A percentile compares a stretch with the other conserved stretches of the same genome.
Evolutionary conservation across 2,888 invertebrate species (phyloP).

Genomic region (Ormyrus rosae): DNA sequence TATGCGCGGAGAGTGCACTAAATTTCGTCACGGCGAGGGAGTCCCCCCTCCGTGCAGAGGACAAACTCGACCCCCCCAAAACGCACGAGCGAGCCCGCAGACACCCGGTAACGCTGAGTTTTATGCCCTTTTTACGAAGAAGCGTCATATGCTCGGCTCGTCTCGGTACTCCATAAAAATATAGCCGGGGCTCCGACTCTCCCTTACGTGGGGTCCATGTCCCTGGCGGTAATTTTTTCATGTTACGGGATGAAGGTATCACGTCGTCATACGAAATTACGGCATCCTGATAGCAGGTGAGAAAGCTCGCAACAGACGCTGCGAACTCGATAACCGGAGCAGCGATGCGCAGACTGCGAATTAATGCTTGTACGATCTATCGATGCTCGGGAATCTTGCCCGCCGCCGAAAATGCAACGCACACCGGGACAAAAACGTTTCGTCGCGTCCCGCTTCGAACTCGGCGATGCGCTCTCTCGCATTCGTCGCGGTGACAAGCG

Average conservation of each 20-base stretch:
- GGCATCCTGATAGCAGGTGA: too few relatives aligned
- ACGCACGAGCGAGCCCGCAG: conserved; percentile 4
- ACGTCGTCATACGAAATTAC: too few relatives aligned
- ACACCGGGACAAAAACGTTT: background rate
- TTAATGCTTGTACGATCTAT: too few relatives aligned
- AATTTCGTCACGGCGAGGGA: conserved; percentile 69
- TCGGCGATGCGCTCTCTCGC: conserved; percentile 39
- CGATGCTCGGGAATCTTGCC: too few relatives aligned
- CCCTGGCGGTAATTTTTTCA: too few relatives aligned
- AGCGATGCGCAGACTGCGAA: too few relatives aligned
- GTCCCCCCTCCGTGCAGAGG: conserved; percentile 64
- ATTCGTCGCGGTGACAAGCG: conserved; percentile 53
- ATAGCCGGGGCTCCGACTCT: conserved; percentile 24
- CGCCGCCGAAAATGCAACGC: too few relatives aligned
- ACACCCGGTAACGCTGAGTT: conserved; percentile 64
- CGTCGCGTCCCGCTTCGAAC: conserved; percentile 59
- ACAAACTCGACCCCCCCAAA: conserved; percentile 54
- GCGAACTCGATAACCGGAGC: too few relatives aligned
- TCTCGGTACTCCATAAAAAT: conserved; percentile 62
- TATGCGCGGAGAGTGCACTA: conserved; percentile 69
- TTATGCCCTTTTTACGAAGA: conserved; percentile 69
- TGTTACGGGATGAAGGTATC: too few relatives aligned
- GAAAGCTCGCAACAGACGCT: too few relatives aligned
- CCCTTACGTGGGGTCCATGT: background rate
- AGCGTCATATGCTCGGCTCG: conserved; percentile 67